These are phyloP conservation scores for Xanthorhoe spadicearia DNA, from an alignment of 2,888 invertebrate genomes.

Conservation along the genomic window DNA sequence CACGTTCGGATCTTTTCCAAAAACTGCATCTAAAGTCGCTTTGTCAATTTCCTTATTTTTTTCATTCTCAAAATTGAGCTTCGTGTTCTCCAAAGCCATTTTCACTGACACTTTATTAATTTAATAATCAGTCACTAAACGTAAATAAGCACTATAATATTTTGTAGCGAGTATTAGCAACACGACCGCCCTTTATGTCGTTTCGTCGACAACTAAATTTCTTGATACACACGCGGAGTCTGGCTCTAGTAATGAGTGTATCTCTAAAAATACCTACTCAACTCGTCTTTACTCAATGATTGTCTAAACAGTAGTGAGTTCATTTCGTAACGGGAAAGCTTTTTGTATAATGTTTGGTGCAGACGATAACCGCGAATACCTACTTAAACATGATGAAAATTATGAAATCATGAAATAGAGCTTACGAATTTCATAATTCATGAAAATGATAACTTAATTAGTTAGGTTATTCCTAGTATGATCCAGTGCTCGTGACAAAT, in stretches of 20 bases:
- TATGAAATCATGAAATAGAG: not conserved
- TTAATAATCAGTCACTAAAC: slow-evolving; percentile 4
- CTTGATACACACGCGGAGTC: slow-evolving; percentile 1
- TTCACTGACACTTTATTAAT: slow-evolving; percentile 11
- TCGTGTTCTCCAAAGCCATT: slow-evolving; percentile 52
- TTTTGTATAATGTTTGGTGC: not conserved
- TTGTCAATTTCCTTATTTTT: slow-evolving; percentile 51
- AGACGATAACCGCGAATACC: not conserved
- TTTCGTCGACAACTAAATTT: slow-evolving; percentile 9
- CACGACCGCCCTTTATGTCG: slow-evolving; percentile 4
- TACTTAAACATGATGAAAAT: not conserved
- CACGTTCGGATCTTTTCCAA: slow-evolving; percentile 54
- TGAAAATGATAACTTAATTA: too few species aligned
- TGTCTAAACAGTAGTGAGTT: slow-evolving; percentile 11
- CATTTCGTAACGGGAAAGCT: slow-evolving; percentile 12
- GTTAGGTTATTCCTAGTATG: too few species aligned
- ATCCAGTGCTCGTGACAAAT: too few species aligned
- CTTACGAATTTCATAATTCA: not conserved
- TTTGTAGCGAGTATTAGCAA: not conserved
- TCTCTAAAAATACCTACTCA: slow-evolving; percentile 58
- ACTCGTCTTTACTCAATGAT: slow-evolving; percentile 16
- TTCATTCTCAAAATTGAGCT: slow-evolving; percentile 53
- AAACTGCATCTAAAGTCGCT: slow-evolving; percentile 66
- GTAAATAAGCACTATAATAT: slow-evolving; percentile 6
- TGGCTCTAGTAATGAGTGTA: slow-evolving; percentile 50